Evolutionary conservation across 2,113 vertebrate species (phyloP).

Genomic region (Emydura subglobosa): DNA sequence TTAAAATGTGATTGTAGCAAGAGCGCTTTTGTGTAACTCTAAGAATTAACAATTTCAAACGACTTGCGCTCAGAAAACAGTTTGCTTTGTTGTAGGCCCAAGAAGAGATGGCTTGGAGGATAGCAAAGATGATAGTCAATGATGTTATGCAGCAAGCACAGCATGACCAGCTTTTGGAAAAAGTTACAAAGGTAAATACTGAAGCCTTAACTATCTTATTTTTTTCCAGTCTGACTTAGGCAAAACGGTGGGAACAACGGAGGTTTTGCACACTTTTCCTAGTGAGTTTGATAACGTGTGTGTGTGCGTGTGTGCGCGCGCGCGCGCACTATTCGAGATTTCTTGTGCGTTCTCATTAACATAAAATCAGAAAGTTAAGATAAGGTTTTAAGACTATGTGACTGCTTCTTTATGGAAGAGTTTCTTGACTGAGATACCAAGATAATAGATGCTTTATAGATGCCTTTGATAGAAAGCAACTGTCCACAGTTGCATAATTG

Average conservation of each 20-base stretch:
- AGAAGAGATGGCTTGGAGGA: slow-evolving; percentile 99
- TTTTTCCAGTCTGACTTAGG: neutral
- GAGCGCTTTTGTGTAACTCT: neutral
- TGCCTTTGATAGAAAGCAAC: neutral
- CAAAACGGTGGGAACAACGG: slow-evolving; percentile 40
- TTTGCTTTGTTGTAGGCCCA: slow-evolving; percentile 86
- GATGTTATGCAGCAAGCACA: slow-evolving; percentile 96
- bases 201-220: neutral
- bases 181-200: slow-evolving; percentile 87
- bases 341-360: neutral
- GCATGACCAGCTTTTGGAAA: slow-evolving; percentile 82
- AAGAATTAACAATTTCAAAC: neutral
- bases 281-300: neutral
- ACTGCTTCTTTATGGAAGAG: neutral
- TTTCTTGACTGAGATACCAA: neutral
- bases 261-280: slow-evolving; percentile 18
- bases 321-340: neutral
- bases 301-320: neutral
- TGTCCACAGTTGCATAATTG: neutral
- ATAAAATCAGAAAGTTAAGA: neutral
- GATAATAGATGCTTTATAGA: neutral
- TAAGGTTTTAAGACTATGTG: neutral
- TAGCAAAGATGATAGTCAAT: slow-evolving; percentile 99
- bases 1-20: accelerated
- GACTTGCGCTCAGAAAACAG: neutral